Evolutionary conservation across 2,888 invertebrate genomes (phyloP), one percentile per base, ranked within the genome.

Genomic region (Odontothrips loti): DNA sequence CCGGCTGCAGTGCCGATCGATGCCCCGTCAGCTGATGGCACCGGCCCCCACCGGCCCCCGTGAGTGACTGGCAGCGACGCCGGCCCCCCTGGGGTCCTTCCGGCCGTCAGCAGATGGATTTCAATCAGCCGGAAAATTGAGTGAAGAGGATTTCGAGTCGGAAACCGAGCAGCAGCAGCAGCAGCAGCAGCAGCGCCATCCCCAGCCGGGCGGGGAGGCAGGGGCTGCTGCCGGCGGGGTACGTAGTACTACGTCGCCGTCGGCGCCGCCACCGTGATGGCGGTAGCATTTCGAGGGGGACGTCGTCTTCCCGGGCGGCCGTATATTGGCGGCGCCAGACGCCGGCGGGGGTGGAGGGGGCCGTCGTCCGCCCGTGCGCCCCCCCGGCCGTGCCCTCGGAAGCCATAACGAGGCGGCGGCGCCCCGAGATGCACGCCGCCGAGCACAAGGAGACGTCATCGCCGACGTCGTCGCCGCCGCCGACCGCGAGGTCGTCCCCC

Each of bases 391-490:
- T 85, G 84, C 85, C 84, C 84, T 84, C 84, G 84, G 83, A 80
- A 58, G 83, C 82, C 84, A 84, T 83, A 83, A 87, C 87, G 89
- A 87, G 86, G 86, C 85, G 86, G 85, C 86, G 86, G 85, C 86
- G 85, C 15, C 11, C 58, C 58, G 34, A 6, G 34, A 43, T 43
- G 58, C 58, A 6, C 58, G 17, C 58, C 58, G 58, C 17, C 58
- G 15, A 12, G 15, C 17, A 12, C 15, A 1, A 17, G 48, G 20
- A 20, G 58, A 58, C 58, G 15, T 51, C 51, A 1, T 12, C 10
- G 51, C 12, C 4, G 3, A 10, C 10, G 51, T 20, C 51, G 51
- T 51, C 3, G 51, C 9, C 15, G 51, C 2, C 51, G 51, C 10
- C 15, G 51, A 51, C 15, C 51, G 20, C 34, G 34, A 6, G 34